Base-by-base conservation (phyloP, 2,888 invertebrate genomes). In the Alitta virens region DNA sequence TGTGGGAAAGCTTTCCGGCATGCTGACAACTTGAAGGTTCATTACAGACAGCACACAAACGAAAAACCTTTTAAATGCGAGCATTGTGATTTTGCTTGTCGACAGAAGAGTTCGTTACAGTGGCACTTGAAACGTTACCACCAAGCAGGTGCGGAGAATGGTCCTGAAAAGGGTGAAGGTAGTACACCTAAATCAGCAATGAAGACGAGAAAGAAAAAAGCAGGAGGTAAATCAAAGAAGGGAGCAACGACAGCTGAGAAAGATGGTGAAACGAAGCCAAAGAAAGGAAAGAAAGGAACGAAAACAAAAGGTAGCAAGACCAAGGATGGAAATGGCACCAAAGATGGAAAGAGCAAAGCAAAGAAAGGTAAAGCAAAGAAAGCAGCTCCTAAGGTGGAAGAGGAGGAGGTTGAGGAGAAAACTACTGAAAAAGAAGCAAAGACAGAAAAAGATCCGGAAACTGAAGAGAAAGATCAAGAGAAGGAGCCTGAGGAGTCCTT, bases 1-100 rank as follows among this genome's bases (percentile, higher is more conserved):
- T 81, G 81, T 65, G 73, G 75, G n/a, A 78, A 78, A 65, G 76
- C 77, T 3, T 80, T 79, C 68, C 71, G 78, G 26, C 78, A 78
- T 68, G 70, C 74, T 53, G 79, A 79, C 65, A 78, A 78, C 62
- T 71, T 81, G 54, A 77, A 78, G 64, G 72, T 78, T 2, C 81
- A 81, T 65, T 68, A 72, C 54, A 68, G 75, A 26, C 74, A 76
- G 56, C 81, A 81, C 69, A 78, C 78, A 23, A 76, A 77, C 62
- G 78, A 79, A 63, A 79, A 79, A 65, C 78, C 79, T 24, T 67
- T 79, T 50, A 72, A 74, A 42, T 81, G 81, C 69, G 71, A 74
- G 21, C 71, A 75, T n/a, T 81, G 81, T 71, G 72, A 74, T 40
- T 78, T 76, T 64, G 74, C 74, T 21, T 79, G 79, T 65, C 72